Conservation (phyloP, 2,797 vertebrate genomes). For the Malurus leucopterus region DNA sequence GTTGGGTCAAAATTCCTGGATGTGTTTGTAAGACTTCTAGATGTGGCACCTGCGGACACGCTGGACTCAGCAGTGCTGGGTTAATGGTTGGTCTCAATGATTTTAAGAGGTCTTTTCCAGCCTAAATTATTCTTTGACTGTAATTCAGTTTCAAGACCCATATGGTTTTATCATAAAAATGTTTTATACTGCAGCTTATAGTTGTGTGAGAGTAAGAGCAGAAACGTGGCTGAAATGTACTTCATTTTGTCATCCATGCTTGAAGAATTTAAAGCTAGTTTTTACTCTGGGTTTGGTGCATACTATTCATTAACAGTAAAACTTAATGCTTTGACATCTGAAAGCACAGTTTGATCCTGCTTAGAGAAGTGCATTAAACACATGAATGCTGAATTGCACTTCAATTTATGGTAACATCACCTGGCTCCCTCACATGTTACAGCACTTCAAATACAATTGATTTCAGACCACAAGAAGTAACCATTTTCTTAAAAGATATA, state of each 20-base stretch:
- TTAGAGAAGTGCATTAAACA: not conserved
- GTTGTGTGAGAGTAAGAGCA: not conserved
- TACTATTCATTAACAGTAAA: not conserved
- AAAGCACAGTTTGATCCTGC: not conserved
- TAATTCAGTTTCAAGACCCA: not conserved
- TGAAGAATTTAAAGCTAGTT: not conserved
- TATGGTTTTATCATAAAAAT: not conserved
- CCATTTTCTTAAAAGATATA: not conserved
- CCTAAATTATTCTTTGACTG: not conserved
- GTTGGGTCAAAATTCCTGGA: not conserved
- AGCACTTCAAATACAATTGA: not conserved
- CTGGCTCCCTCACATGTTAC: not conserved
- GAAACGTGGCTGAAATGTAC: not conserved
- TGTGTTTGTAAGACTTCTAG: not conserved
- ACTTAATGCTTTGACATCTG: not conserved
- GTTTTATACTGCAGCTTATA: not conserved
- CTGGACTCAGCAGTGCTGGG: not conserved
- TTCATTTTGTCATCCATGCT: not conserved
- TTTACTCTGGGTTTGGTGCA: not conserved
- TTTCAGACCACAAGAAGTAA: not conserved
- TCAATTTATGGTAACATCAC: not conserved
- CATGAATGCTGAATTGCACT: not conserved
- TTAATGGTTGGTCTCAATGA: not conserved
- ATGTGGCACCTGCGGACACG: not conserved
- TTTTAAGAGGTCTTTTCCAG: not conserved